phyloP scores from a whole-genome alignment of 2,888 invertebrate species.

The Branchipolynoe longqiensis region DNA sequence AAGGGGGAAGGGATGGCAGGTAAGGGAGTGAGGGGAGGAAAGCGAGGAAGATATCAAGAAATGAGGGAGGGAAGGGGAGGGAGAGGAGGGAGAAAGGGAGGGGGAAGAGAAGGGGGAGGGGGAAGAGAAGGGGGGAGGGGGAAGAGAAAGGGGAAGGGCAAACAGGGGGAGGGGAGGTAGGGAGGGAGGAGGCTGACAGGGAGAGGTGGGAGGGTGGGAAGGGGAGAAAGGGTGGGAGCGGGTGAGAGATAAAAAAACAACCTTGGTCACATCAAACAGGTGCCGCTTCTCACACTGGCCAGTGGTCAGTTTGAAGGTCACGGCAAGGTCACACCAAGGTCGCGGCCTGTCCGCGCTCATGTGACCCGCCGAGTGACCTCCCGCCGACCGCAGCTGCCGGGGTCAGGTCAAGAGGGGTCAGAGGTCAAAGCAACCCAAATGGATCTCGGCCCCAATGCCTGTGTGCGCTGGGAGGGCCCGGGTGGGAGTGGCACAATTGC shows the following conservation, averaged over 20 bases:
- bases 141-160: background rate
- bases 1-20: background rate
- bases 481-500: background rate
- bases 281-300: constrained; percentile 10
- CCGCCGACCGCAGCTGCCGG: constrained; percentile 13
- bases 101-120: background rate
- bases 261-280: constrained; percentile 29
- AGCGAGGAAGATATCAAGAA: background rate
- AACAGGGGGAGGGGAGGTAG: background rate
- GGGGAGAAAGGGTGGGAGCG: background rate
- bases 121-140: background rate
- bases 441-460: background rate
- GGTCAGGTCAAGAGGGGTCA: background rate
- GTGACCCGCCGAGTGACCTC: constrained; percentile 8
- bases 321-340: background rate
- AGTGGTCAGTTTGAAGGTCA: constrained; percentile 28
- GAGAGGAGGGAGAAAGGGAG: background rate
- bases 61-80: background rate
- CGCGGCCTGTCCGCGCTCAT: background rate
- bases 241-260: background rate
- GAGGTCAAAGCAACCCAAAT: background rate
- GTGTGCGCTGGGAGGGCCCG: background rate
- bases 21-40: background rate
- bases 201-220: background rate
- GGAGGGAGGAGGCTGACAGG: background rate